Percentiles rank a stretch among this genome's conserved stretches.
Evolutionary conservation across 2,113 vertebrate species (phyloP).

Genomic region (Gavialis gangeticus): DNA sequence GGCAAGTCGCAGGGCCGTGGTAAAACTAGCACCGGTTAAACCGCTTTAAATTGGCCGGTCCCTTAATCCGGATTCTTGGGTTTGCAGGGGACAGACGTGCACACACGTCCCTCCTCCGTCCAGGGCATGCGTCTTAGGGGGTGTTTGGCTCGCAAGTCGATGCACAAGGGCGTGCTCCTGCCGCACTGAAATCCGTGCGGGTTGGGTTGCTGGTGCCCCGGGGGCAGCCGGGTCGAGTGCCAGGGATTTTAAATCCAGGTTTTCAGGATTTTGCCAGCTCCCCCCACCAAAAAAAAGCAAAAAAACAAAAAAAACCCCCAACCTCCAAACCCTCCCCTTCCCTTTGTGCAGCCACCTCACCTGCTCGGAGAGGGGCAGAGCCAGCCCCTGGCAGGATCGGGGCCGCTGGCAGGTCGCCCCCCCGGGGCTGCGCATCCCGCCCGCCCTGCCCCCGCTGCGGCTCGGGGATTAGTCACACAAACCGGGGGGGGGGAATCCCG

Average conservation of each 20-base stretch:
- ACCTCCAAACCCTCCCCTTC: too few relatives aligned
- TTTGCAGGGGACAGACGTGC: not conserved
- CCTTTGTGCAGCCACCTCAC: not conserved
- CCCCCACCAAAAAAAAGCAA: too few relatives aligned
- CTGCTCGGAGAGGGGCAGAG: too few relatives aligned
- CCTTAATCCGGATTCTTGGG: not conserved
- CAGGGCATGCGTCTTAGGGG: too few relatives aligned
- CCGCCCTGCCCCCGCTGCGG: accelerated
- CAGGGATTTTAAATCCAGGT: too few relatives aligned
- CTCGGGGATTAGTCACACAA: not conserved
- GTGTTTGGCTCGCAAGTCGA: too few relatives aligned
- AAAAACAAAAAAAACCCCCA: too few relatives aligned
- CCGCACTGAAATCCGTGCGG: not conserved
- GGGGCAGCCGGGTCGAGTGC: too few relatives aligned
- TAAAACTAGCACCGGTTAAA: not conserved
- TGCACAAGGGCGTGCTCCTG: not conserved
- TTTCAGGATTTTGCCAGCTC: not conserved
- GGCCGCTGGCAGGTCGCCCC: too few relatives aligned
- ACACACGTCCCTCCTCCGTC: too few relatives aligned
- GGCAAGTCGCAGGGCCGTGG: not conserved
- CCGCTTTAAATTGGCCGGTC: not conserved
- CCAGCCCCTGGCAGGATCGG: not conserved
- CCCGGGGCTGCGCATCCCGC: not conserved
- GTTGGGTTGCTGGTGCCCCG: too few relatives aligned
- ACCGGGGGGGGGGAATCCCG: too few relatives aligned